Base-by-base conservation (phyloP, 2,113 vertebrate species). In the Odontesthes bonariensis region DNA sequence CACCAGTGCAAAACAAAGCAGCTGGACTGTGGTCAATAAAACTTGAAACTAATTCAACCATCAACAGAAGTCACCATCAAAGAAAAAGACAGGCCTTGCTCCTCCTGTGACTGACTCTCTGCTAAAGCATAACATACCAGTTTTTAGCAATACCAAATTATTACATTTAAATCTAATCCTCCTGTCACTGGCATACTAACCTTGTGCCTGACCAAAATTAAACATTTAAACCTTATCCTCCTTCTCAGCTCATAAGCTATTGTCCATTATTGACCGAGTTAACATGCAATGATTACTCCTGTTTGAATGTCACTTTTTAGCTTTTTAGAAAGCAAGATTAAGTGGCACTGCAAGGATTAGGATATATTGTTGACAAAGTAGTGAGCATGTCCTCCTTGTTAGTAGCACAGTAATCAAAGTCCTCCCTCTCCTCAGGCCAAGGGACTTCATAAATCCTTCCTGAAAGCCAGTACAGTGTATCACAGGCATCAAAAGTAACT, bases 21-120 rank as follows among this genome's bases (percentile, higher is more conserved):
- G 53, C 71, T 64, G 74, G 72, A 83, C 60, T 53, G 44, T 35
- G 60, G 71, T 72, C 76, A 79, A 69, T 76, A 73, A 84, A 69
- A 73, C 40, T 59, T 49, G 53, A 76, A 68, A 75, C 52, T 59
- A 44, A 59, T 62, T 77, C 59, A 54, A 63, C 47, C 46, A 22
- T 54, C 46, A 19, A 54, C 33, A 63, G 52, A 74, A 77, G 33
- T 62, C 8, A 1, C 38, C 23, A 60, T 51, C 19, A 76, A 46
- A 73, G 27, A 85, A 46, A 65, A 73, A 60, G 8, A 33, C 17
- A 65, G 20, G 31, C 17, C 20, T 59, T 27, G n/a, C 27, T 54
- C 16, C 32, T 27, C 16, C 23, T 64, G n/a, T 10, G 53, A 57
- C 31, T 69, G 56, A 32, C 31, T 56, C 3, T 17, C 17, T 47